phyloP scores from a whole-genome alignment of 2,113 vertebrate species.

The Sylvietta virens region DNA sequence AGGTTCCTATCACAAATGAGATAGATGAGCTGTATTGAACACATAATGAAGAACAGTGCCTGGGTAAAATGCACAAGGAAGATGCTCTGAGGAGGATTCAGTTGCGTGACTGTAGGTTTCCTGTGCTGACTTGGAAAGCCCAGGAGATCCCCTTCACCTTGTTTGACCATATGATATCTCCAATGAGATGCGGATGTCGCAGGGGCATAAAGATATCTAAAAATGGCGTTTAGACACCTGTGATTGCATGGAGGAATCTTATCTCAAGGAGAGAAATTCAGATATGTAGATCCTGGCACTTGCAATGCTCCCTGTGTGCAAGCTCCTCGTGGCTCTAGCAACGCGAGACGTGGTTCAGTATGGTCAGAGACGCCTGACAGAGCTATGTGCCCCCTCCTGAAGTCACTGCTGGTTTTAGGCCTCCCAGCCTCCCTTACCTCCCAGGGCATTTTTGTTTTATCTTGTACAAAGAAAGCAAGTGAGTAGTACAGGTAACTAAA shows the following conservation, averaged over 20 bases:
- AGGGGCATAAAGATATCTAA: neutral
- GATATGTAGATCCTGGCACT: neutral
- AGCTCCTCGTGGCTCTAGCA: rapidly evolving
- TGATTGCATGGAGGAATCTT: neutral
- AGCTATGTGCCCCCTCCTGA: neutral
- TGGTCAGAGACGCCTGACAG: neutral
- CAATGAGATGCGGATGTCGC: neutral
- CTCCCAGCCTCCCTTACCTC: neutral
- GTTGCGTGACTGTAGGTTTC: neutral
- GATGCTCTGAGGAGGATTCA: neutral
- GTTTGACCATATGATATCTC: neutral
- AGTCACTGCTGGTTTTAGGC: neutral
- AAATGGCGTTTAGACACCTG: neutral
- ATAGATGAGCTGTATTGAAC: neutral
- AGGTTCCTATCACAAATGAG: neutral
- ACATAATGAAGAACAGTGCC: neutral
- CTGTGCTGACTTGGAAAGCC: neutral
- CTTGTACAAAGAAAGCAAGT: neutral
- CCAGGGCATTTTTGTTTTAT: neutral
- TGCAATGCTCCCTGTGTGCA: neutral
- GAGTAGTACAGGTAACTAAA: neutral
- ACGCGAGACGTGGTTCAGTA: rapidly evolving
- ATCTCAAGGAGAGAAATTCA: neutral
- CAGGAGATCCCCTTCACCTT: neutral
- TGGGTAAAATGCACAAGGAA: neutral